Evolutionary conservation across 2,888 invertebrate genomes (phyloP).

Genomic region (Rosalia funebris): DNA sequence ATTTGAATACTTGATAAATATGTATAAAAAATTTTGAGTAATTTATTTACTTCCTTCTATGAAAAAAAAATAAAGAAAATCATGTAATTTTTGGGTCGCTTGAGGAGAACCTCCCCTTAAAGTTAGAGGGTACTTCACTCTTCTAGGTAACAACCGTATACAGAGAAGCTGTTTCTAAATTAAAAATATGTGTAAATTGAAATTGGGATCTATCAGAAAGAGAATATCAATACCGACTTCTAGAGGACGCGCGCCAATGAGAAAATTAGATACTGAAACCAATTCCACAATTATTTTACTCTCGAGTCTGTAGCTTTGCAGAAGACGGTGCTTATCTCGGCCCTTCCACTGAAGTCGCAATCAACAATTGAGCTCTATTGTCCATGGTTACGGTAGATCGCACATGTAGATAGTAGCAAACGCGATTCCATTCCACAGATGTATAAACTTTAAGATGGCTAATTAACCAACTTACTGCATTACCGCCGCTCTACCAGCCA

Average conservation of each 20-base stretch:
- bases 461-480: constrained; percentile 42
- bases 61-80: too few species aligned
- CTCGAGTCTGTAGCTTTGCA: constrained; percentile 48
- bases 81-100: too few species aligned
- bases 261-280: constrained; percentile 50
- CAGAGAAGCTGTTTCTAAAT: too few species aligned
- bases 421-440: constrained; percentile 28
- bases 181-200: too few species aligned
- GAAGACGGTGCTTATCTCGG: constrained; percentile 53
- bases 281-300: constrained; percentile 50
- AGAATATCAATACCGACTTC: constrained; percentile 3
- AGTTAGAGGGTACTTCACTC: too few species aligned
- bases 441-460: constrained; percentile 43
- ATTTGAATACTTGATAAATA: too few species aligned
- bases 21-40: too few species aligned
- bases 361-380: constrained; percentile 53
- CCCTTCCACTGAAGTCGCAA: constrained; percentile 51
- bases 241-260: not conserved
- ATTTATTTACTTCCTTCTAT: too few species aligned
- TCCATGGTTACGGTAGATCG: constrained; percentile 49
- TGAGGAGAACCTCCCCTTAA: too few species aligned
- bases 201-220: too few species aligned
- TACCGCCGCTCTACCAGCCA: constrained; percentile 31
- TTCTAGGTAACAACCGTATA: too few species aligned
- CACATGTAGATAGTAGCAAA: constrained; percentile 46